These are phyloP conservation scores for Hylaeus volcanicus DNA, from an alignment of 1,140 invertebrate genomes.

Conservation along the genomic window DNA sequence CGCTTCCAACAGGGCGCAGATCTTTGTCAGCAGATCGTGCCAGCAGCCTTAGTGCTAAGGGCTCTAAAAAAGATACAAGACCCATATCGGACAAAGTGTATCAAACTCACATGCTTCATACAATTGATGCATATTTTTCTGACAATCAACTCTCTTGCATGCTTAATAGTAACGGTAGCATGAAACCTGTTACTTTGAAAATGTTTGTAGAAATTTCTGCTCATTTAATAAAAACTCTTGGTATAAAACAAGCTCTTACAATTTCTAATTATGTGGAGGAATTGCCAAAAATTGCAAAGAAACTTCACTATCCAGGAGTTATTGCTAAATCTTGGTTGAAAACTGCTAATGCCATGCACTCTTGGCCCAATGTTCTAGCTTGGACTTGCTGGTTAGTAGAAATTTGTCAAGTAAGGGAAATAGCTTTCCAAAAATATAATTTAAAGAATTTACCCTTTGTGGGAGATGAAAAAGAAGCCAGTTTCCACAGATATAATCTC, in stretches of 20 bases:
- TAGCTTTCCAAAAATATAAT: conserved; percentile 61
- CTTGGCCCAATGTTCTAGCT: conserved; percentile 81
- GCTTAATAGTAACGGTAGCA: conserved; percentile 71
- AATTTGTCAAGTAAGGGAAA: conserved; percentile 70
- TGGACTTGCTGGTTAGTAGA: conserved; percentile 82
- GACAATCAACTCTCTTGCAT: conserved; percentile 56
- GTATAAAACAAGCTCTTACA: conserved; percentile 67
- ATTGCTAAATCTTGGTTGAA: conserved; percentile 83
- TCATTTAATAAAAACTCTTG: conserved; percentile 64
- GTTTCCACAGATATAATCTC: conserved; percentile 58
- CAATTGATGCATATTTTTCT: conserved; percentile 72
- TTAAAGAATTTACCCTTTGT: conserved; percentile 63
- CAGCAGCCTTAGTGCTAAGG: conserved; percentile 58
- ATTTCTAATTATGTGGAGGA: conserved; percentile 73
- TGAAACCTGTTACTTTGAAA: conserved; percentile 74
- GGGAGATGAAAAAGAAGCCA: conserved; percentile 52
- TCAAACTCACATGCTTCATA: conserved; percentile 68
- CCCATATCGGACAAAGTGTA: conserved; percentile 73
- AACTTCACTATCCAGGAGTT: conserved; percentile 81
- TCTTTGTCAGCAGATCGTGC: conserved; percentile 71
- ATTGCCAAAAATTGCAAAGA: conserved; percentile 81
- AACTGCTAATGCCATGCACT: conserved; percentile 82
- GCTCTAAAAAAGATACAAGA: conserved; percentile 71
- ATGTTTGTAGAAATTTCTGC: conserved; percentile 72
- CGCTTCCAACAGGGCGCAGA: conserved; percentile 42